Conservation (phyloP, 1,140 invertebrate species). For the Trypoxylus dichotomus region DNA sequence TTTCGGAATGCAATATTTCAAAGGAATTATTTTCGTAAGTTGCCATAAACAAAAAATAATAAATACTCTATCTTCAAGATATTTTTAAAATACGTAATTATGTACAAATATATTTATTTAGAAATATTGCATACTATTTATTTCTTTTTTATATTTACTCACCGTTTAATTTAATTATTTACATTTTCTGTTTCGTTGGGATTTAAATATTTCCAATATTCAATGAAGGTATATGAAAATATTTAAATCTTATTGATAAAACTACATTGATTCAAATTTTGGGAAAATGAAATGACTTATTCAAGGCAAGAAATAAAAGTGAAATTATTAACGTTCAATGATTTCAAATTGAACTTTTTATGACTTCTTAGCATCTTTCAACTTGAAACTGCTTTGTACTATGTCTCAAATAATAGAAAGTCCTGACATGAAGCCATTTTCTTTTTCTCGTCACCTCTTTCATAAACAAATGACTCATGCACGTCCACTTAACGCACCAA, state of each 20-base stretch:
- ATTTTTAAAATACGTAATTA: constrained; percentile 25
- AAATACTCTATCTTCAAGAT: constrained; percentile 36
- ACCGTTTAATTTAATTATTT: constrained; percentile 36
- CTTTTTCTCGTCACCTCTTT: background rate
- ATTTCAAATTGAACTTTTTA: background rate
- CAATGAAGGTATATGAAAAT: constrained; percentile 40
- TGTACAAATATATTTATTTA: constrained; percentile 38
- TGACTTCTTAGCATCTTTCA: background rate
- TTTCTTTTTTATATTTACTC: constrained; percentile 22
- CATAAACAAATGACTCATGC: constrained; percentile 23
- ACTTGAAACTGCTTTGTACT: background rate
- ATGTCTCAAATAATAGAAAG: background rate
- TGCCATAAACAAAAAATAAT: constrained; percentile 39
- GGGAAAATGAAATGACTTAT: constrained; percentile 5
- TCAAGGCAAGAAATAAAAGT: background rate
- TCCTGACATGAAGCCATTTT: background rate
- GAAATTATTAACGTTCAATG: background rate
- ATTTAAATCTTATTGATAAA: constrained; percentile 38
- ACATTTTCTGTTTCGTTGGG: constrained; percentile 35
- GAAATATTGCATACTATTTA: constrained; percentile 47
- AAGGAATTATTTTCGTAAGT: constrained; percentile 31
- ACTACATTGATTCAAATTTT: constrained; percentile 10
- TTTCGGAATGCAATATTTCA: constrained; percentile 44
- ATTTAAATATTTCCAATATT: constrained; percentile 47
- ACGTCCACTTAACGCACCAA: constrained; percentile 5